phyloP scores from a whole-genome alignment of 1,140 invertebrate genomes.

The Thaumetopoea pityocampa region DNA sequence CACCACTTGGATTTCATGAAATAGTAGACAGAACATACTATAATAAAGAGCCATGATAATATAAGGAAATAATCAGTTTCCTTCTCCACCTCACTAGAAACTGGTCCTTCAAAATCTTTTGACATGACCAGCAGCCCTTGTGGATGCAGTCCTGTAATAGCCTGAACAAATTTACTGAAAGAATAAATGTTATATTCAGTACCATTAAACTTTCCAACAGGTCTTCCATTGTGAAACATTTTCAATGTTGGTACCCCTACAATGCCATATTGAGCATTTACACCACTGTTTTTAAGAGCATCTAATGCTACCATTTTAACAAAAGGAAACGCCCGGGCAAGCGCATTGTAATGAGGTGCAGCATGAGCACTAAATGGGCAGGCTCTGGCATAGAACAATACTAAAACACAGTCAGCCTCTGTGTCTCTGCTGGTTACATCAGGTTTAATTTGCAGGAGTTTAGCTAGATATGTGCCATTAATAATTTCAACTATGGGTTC shows the following conservation, averaged over 20 bases:
- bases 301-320: constrained; percentile 94
- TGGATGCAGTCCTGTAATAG: constrained; percentile 84
- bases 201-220: constrained; percentile 91
- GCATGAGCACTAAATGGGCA: constrained; percentile 94
- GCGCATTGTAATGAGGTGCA: constrained; percentile 92
- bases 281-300: constrained; percentile 88
- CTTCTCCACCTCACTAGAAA: constrained; percentile 82
- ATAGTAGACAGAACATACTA: constrained; percentile 85
- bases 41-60: constrained; percentile 91
- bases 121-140: constrained; percentile 82
- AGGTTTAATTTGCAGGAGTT: constrained; percentile 57
- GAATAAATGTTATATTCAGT: constrained; percentile 87
- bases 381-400: constrained; percentile 93
- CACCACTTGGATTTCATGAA: constrained; percentile 88
- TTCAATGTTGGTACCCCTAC: constrained; percentile 95
- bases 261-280: constrained; percentile 95
- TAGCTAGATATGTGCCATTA: constrained; percentile 57
- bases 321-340: constrained; percentile 89
- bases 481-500: constrained; percentile 64
- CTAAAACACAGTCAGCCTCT: constrained; percentile 82
- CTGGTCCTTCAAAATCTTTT: constrained; percentile 86
- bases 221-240: constrained; percentile 94
- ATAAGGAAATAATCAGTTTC: constrained; percentile 90
- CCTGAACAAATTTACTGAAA: constrained; percentile 89
- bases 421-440: constrained; percentile 60